Percentiles rank a stretch among this genome's conserved stretches.
These are phyloP conservation scores for Heliornis fulica DNA, from an alignment of 2,113 vertebrate genomes.

Conservation along the genomic window DNA sequence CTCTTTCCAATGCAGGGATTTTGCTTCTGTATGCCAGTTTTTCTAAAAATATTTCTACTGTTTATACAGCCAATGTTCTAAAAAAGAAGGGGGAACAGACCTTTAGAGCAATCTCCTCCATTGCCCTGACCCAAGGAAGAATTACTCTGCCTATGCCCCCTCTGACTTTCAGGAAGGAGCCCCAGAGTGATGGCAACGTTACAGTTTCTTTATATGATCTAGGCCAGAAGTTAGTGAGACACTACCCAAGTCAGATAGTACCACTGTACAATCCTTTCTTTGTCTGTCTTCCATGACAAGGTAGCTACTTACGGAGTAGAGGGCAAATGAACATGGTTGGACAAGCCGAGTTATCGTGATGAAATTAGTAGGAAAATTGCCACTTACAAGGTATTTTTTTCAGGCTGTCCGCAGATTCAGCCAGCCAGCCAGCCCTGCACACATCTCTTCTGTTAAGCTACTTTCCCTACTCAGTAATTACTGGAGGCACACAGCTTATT, in stretches of 20 bases:
- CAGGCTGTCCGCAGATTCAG: background rate
- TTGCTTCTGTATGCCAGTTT: background rate
- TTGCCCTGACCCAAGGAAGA: background rate
- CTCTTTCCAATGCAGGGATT: background rate
- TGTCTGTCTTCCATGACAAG: background rate
- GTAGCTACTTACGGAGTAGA: background rate
- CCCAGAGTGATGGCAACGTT: background rate
- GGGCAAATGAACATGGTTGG: background rate
- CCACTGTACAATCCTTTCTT: background rate
- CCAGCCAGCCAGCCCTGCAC: background rate
- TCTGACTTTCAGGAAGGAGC: background rate
- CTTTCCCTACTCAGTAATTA: background rate
- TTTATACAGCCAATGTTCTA: background rate
- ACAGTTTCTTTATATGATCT: background rate
- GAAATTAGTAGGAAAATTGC: background rate
- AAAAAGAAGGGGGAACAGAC: background rate
- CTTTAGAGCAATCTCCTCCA: background rate
- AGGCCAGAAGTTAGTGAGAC: background rate
- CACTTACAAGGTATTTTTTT: background rate
- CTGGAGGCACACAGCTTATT: slow-evolving; percentile 3
- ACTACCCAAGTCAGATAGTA: background rate
- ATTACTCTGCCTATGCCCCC: background rate
- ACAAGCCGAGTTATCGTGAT: background rate
- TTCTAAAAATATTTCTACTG: accelerated
- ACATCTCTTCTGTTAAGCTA: background rate